Evolutionary conservation across 2,888 invertebrate genomes (phyloP), one percentile per base, ranked within the genome.

Genomic region (Pycnomerus fuliginosus): DNA sequence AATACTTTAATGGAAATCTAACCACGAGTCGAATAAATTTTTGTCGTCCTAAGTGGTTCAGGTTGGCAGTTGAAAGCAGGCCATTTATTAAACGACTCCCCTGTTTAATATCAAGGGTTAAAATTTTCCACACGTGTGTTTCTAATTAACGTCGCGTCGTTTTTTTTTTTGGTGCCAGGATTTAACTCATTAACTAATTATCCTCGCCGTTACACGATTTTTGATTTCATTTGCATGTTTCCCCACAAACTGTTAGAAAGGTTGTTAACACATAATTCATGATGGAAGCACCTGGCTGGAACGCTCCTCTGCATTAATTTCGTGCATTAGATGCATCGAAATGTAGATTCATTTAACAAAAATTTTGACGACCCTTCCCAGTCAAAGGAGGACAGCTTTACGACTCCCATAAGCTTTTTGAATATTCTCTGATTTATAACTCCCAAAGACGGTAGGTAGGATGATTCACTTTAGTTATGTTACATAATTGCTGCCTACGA

Each of bases 271-370:
- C 41, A 22, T 43, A 43, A 43, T 36, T 44, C 44, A 38, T 27
- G 37, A 12, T 14, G 12, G 35, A 20, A 36, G 39, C 49, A 49
- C 49, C 49, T 49, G 49, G 45, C 14, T 14, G 38, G 45, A 39
- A 45, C 45, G 49, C 35, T 42, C 34, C 37, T 35, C 27, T 34
- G 49, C 49, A 49, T 49, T 45, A 42, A 49, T 49, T 45, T 39
- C 42, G 23, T 23, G 16, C 39, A 49, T 49, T 49, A 12, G 12
- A n/a, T n/a, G n/a, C n/a, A n/a, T n/a, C n/a, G n/a, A n/a, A n/a
- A n/a, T n/a, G n/a, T n/a, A n/a, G n/a, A n/a, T n/a, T n/a, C n/a
- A n/a, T n/a, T n/a, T n/a, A n/a, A n/a, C n/a, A n/a, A n/a, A n/a
- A n/a, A n/a, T n/a, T n/a, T n/a, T n/a, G n/a, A n/a, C n/a, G n/a